Percentiles rank a stretch among this genome's conserved stretches.
Evolutionary conservation across 1,140 invertebrate genomes (phyloP).

Genomic region (Drosophila biarmipes): DNA sequence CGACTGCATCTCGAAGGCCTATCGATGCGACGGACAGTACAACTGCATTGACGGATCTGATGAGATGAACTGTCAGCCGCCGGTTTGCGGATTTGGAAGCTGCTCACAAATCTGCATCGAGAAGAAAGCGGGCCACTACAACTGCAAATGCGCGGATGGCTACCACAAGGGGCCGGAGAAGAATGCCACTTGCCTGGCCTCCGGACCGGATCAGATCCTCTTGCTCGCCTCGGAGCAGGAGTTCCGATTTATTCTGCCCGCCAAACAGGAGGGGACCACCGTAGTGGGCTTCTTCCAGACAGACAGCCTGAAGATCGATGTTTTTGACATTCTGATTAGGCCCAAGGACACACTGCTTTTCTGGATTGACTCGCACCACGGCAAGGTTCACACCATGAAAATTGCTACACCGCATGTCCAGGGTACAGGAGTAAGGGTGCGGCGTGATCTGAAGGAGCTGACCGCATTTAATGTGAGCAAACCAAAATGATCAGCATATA

Average conservation of each 20-base stretch:
- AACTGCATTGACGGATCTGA: conserved; percentile 89
- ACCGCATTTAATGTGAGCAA: conserved; percentile 76
- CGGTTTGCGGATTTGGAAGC: conserved; percentile 88
- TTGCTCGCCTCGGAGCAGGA: conserved; percentile 88
- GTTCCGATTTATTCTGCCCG: conserved; percentile 87
- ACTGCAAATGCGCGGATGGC: conserved; percentile 89
- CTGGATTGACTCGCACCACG: conserved; percentile 86
- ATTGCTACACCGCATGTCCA: conserved; percentile 76
- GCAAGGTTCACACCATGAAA: conserved; percentile 84
- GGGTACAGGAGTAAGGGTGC: conserved; percentile 52
- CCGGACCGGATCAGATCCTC: conserved; percentile 86
- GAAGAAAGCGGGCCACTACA: conserved; percentile 87
- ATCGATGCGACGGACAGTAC: conserved; percentile 89
- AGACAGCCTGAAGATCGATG: conserved; percentile 85
- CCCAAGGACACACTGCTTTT: conserved; percentile 85
- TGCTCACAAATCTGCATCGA: conserved; percentile 91
- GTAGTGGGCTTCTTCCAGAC: conserved; percentile 80
- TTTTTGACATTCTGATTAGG: conserved; percentile 86
- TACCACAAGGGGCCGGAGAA: conserved; percentile 85
- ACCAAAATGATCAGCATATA: too few species aligned
- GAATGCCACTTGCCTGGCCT: conserved; percentile 86
- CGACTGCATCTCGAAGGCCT: conserved; percentile 90
- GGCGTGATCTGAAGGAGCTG: conserved; percentile 76
- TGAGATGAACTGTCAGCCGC: conserved; percentile 89
- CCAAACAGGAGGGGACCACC: conserved; percentile 86